Percentiles rank a stretch among this genome's conserved stretches.
Evolutionary conservation across 2,797 vertebrate genomes (phyloP).

Genomic region (Neosilurus hyrtlii): DNA sequence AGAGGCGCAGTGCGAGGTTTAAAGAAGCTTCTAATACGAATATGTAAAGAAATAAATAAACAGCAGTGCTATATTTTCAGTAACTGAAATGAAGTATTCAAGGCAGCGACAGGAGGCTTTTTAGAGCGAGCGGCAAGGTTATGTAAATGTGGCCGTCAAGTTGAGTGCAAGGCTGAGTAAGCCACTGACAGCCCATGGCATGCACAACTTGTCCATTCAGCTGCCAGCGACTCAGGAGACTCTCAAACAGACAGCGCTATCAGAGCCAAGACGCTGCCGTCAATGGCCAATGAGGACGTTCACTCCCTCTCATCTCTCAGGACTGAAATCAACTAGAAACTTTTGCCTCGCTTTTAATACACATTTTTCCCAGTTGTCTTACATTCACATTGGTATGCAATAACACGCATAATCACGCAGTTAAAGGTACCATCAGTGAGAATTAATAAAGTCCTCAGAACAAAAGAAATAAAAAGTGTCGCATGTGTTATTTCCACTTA

Average conservation of each 20-base stretch:
- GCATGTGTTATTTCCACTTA: not conserved
- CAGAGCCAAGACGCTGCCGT: conserved; percentile 53
- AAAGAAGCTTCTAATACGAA: conserved; percentile 15
- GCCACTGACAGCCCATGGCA: conserved; percentile 81
- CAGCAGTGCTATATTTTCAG: conserved; percentile 38
- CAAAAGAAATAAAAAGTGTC: not conserved
- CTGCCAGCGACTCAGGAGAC: conserved; percentile 63
- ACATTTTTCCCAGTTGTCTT: not conserved
- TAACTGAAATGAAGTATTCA: conserved; percentile 53
- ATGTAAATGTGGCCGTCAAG: conserved; percentile 81
- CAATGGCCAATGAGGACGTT: conserved; percentile 50
- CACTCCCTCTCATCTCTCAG: conserved; percentile 28
- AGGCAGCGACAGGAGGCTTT: conserved; percentile 67
- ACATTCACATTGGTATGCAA: not conserved
- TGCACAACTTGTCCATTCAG: conserved; percentile 78
- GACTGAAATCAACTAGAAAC: conserved; percentile 19
- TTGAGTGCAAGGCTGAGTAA: conserved; percentile 81
- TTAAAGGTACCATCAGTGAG: not conserved
- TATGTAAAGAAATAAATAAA: conserved; percentile 33
- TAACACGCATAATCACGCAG: not conserved
- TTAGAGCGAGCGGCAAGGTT: conserved; percentile 74
- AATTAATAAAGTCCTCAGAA: not conserved
- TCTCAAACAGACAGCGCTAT: conserved; percentile 70
- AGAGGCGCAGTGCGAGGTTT: not conserved
- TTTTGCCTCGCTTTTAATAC: conserved; percentile 16